Percentiles rank a stretch among this genome's conserved stretches.
These are phyloP conservation scores for Pantherophis vulpinus DNA, from an alignment of 2,797 vertebrate species.

Conservation along the genomic window DNA sequence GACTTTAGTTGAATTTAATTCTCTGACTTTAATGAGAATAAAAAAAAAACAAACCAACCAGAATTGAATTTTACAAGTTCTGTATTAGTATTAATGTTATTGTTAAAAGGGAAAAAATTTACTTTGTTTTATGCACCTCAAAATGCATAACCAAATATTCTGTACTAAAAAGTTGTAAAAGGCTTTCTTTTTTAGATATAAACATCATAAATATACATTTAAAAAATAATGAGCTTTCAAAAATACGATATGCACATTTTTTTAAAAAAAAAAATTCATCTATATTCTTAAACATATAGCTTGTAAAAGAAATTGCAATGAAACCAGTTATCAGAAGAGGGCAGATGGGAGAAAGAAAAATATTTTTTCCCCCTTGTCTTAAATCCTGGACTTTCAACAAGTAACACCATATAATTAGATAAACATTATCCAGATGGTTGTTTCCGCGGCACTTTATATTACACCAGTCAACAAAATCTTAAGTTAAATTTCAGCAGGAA, in stretches of 20 bases:
- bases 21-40: not conserved
- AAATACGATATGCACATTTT: not conserved
- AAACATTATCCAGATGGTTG: not conserved
- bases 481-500: not conserved
- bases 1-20: constrained; percentile 6
- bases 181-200: not conserved
- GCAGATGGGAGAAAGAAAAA: constrained; percentile 55
- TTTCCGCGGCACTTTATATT: not conserved
- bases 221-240: not conserved
- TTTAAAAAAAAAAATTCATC: constrained; percentile 6
- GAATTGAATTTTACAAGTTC: constrained; percentile 7
- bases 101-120: constrained; percentile 17
- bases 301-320: constrained; percentile 49
- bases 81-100: rapidly evolving
- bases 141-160: constrained; percentile 13
- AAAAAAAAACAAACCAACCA: constrained; percentile 14
- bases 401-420: not conserved
- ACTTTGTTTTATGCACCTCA: constrained; percentile 37
- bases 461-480: not conserved
- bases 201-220: not conserved
- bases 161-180: constrained; percentile 27
- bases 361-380: not conserved
- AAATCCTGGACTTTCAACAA: not conserved
- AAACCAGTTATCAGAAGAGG: constrained; percentile 68
- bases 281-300: constrained; percentile 44